Conservation (phyloP, 2,797 vertebrate genomes). For the Euphonia xanthogaster region DNA sequence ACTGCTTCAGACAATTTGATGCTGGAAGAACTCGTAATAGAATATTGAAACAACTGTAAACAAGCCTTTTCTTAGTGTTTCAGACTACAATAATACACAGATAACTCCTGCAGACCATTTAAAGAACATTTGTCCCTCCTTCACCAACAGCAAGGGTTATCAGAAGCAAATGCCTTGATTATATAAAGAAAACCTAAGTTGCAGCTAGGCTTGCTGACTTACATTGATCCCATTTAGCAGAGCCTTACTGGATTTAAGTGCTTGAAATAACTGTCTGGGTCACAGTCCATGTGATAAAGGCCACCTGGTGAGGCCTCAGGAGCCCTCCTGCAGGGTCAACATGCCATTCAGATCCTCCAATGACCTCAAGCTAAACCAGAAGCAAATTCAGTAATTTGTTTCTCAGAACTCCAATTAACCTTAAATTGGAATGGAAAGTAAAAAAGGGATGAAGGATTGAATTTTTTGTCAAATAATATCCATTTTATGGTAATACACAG, state of each 20-base stretch:
- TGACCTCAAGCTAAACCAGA: background rate
- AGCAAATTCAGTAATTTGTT: background rate
- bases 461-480: background rate
- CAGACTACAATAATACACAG: background rate
- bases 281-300: slow-evolving; percentile 1
- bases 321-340: background rate
- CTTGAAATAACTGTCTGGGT: slow-evolving; percentile 32
- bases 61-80: background rate
- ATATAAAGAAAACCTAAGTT: background rate
- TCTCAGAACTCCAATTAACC: background rate
- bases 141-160: background rate
- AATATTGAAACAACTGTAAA: background rate
- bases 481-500: background rate
- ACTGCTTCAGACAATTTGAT: background rate
- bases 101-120: background rate
- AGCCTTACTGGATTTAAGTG: slow-evolving; percentile 13
- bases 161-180: background rate
- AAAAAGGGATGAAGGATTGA: background rate
- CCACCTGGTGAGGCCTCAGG: background rate
- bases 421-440: background rate
- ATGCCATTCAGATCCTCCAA: background rate
- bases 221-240: slow-evolving; percentile 16
- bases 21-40: background rate
- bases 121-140: background rate
- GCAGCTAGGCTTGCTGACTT: background rate